Conservation (phyloP, 2,888 invertebrate species). For the Rhodophaea formosa region DNA sequence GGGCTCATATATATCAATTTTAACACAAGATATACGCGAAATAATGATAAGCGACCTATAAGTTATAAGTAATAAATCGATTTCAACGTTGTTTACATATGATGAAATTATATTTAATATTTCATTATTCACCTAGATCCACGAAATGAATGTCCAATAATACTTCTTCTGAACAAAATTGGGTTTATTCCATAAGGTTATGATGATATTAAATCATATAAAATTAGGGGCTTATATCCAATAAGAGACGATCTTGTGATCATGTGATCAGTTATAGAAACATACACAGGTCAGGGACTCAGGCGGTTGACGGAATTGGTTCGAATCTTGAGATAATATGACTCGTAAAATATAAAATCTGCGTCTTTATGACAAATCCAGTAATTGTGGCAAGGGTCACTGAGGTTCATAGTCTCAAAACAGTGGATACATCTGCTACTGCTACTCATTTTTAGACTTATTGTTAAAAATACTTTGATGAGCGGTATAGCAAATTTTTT, state of each 20-base stretch:
- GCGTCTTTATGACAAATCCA: slow-evolving; percentile 6
- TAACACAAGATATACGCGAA: neutral
- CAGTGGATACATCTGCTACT: neutral
- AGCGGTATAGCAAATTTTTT: too few species aligned
- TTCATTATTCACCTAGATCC: neutral
- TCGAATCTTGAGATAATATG: slow-evolving; percentile 8
- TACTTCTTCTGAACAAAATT: slow-evolving; percentile 1
- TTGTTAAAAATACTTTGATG: too few species aligned
- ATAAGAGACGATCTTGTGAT: slow-evolving; percentile 23
- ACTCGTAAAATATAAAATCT: slow-evolving; percentile 11
- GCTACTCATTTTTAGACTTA: too few species aligned
- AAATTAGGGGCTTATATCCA: slow-evolving; percentile 29
- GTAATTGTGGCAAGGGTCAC: neutral
- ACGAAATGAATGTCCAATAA: slow-evolving; percentile 4
- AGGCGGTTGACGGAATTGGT: slow-evolving; percentile 4
- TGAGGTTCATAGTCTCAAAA: neutral
- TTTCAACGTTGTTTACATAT: slow-evolving; percentile 6
- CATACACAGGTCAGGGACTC: slow-evolving; percentile 6
- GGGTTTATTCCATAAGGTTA: slow-evolving; percentile 17
- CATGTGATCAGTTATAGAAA: slow-evolving; percentile 12
- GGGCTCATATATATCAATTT: too few species aligned
- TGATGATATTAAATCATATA: neutral
- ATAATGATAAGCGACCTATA: slow-evolving; percentile 1
- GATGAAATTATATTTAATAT: slow-evolving; percentile 10
- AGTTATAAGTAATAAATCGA: neutral